Conservation (phyloP, 2,888 invertebrate genomes). For the Tetranychus piercei region DNA sequence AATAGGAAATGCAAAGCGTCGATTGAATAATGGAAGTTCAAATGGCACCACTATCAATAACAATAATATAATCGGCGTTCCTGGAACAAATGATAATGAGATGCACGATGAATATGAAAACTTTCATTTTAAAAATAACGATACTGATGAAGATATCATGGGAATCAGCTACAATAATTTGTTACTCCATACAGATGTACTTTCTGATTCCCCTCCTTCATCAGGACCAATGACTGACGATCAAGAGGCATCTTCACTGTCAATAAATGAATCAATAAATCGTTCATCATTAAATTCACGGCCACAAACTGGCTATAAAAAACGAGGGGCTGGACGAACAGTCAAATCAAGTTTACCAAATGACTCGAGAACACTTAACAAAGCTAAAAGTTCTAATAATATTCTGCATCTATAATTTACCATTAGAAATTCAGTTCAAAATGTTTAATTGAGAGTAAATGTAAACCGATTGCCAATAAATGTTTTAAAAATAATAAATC, state of each 20-base stretch:
- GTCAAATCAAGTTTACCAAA: background rate
- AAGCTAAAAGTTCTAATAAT: background rate
- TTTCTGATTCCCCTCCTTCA: background rate
- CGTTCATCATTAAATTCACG: background rate
- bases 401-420: background rate
- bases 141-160: background rate
- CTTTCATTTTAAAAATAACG: background rate
- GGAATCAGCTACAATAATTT: background rate
- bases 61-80: background rate
- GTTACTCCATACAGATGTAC: background rate
- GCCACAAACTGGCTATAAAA: constrained; percentile 1
- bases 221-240: background rate
- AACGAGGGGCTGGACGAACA: background rate
- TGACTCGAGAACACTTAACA: background rate
- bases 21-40: background rate
- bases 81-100: background rate
- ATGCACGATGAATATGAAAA: background rate
- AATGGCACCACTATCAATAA: background rate
- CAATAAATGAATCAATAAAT: background rate
- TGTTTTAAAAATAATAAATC: too few species aligned
- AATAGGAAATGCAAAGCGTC: background rate
- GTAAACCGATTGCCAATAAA: too few species aligned
- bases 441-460: too few species aligned
- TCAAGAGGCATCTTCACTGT: background rate
- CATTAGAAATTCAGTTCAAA: background rate